Evolutionary conservation across 2,888 invertebrate species (phyloP).

Genomic region (Zelleria hepariella): DNA sequence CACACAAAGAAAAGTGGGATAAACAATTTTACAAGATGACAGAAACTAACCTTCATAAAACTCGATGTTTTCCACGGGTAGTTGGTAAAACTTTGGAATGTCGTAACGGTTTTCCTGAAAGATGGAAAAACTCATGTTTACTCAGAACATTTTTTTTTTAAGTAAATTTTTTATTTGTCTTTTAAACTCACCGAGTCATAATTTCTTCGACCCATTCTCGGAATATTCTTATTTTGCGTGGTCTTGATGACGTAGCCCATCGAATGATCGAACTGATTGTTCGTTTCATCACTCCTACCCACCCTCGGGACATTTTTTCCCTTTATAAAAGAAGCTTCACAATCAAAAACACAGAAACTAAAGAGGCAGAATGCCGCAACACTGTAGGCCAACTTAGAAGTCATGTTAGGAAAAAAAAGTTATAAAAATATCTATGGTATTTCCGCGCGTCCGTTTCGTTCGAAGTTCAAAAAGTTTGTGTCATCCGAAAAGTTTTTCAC

Average conservation of each 20-base stretch:
- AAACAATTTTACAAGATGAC: not conserved
- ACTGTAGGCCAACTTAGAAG: constrained; percentile 29
- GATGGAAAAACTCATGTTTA: not conserved
- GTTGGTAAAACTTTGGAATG: constrained; percentile 53
- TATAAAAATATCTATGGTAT: not conserved
- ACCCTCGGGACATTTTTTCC: constrained; percentile 60
- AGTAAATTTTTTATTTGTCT: not conserved
- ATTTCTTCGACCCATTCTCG: constrained; percentile 60
- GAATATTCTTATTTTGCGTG: constrained; percentile 53
- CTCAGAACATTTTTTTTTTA: not conserved
- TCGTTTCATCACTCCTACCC: constrained; percentile 56
- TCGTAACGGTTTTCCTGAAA: constrained; percentile 54
- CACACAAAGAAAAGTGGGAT: not conserved
- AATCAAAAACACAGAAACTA: constrained; percentile 28
- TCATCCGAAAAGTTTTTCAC: not conserved
- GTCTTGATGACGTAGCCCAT: constrained; percentile 65
- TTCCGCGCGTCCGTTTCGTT: not conserved
- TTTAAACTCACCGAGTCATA: constrained; percentile 50
- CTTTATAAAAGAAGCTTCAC: constrained; percentile 53
- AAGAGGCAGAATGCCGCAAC: constrained; percentile 42
- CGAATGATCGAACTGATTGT: constrained; percentile 42
- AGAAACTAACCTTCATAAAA: constrained; percentile 33
- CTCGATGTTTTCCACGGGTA: constrained; percentile 32
- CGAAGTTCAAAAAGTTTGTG: not conserved
- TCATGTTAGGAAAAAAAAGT: constrained; percentile 26